Conservation (phyloP, 2,113 vertebrate genomes). For the Cephalopholis sonnerati region DNA sequence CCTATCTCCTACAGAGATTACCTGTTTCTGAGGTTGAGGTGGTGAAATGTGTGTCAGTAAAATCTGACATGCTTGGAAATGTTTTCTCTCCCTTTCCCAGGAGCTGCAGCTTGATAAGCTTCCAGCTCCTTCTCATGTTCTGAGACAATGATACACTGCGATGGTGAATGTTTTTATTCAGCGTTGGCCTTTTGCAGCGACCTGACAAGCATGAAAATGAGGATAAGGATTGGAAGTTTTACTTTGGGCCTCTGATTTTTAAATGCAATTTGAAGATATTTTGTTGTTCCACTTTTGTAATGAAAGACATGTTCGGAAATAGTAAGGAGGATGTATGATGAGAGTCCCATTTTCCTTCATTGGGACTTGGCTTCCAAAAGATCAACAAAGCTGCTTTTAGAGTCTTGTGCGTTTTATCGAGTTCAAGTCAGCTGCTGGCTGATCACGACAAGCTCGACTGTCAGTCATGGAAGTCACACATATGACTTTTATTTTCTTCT, state of each 20-base stretch:
- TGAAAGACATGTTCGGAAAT: slow-evolving; percentile 47
- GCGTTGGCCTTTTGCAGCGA: slow-evolving; percentile 32
- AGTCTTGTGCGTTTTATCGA: slow-evolving; percentile 21
- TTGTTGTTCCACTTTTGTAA: slow-evolving; percentile 43
- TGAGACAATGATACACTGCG: slow-evolving; percentile 30
- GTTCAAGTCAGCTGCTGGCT: slow-evolving; percentile 36
- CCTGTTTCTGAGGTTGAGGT: slow-evolving; percentile 23
- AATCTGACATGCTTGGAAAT: slow-evolving; percentile 56
- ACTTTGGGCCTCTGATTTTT: slow-evolving; percentile 29
- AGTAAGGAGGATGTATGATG: slow-evolving; percentile 11
- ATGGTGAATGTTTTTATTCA: slow-evolving; percentile 63
- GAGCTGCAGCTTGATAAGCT: slow-evolving; percentile 63
- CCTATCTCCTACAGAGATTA: slow-evolving; percentile 17
- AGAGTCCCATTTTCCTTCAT: slow-evolving; percentile 45
- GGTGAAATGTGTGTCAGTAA: slow-evolving; percentile 56
- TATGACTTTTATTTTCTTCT: slow-evolving; percentile 54
- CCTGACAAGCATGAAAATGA: slow-evolving; percentile 62
- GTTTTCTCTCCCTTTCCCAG: slow-evolving; percentile 45
- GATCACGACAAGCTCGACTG: slow-evolving; percentile 32
- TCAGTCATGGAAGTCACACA: slow-evolving; percentile 37
- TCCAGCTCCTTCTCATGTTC: slow-evolving; percentile 58
- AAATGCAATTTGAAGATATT: slow-evolving; percentile 48
- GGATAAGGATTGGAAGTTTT: slow-evolving; percentile 30
- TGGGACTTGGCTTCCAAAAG: slow-evolving; percentile 41
- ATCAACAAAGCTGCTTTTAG: slow-evolving; percentile 42